phyloP scores from a whole-genome alignment of 2,113 vertebrate genomes.

The Rhipidura dahli region DNA sequence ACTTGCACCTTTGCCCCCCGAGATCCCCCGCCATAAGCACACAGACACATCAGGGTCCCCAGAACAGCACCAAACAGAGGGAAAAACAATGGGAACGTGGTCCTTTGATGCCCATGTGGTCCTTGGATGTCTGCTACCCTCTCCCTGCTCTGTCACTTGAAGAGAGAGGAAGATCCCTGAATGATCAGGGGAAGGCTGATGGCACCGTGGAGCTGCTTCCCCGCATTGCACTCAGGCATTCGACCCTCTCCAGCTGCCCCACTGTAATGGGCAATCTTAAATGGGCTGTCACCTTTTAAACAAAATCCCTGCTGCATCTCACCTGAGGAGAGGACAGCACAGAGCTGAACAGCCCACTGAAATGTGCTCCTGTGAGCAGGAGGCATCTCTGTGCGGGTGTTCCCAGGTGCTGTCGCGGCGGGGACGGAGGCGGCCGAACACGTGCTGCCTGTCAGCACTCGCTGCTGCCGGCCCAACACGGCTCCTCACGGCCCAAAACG shows the following conservation, averaged over 20 bases:
- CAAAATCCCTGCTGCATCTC: not conserved
- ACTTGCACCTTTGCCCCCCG: accelerated
- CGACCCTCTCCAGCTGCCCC: not conserved
- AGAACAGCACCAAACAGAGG: not conserved
- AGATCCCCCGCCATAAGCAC: not conserved
- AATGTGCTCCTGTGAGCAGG: accelerated
- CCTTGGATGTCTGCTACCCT: not conserved
- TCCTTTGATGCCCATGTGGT: not conserved
- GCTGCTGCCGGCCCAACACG: not conserved
- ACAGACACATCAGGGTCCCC: not conserved
- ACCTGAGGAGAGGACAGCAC: not conserved
- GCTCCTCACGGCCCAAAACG: not conserved
- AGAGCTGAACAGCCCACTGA: not conserved
- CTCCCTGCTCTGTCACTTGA: not conserved
- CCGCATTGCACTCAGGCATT: accelerated
- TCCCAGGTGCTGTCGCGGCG: accelerated
- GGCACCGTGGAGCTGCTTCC: accelerated
- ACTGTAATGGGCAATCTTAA: accelerated
- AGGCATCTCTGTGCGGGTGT: not conserved
- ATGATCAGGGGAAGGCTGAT: not conserved
- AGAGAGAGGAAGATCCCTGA: not conserved
- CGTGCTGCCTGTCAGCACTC: not conserved
- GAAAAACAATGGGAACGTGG: accelerated
- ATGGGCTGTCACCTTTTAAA: not conserved
- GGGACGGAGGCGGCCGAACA: not conserved